Conservation (phyloP, 2,888 invertebrate species). For the Ferdinandea cuprea region DNA sequence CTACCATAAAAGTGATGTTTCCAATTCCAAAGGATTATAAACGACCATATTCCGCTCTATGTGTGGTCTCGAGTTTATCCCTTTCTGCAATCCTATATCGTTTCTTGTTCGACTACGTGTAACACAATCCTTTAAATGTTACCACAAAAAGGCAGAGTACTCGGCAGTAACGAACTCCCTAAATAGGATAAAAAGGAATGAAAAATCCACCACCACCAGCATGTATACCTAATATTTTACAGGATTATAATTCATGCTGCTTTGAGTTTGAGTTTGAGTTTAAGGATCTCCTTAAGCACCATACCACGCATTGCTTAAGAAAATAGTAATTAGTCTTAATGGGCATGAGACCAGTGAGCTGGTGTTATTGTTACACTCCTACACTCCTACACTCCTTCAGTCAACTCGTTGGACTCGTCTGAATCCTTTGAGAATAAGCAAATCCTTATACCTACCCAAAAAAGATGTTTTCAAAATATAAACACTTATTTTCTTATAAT, state of each 20-base stretch:
- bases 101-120: constrained; percentile 30
- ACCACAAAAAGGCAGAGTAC: constrained; percentile 38
- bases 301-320: constrained; percentile 54
- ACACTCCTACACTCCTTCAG: constrained; percentile 40
- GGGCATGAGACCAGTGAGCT: constrained; percentile 19
- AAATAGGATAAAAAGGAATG: constrained; percentile 13
- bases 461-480: constrained; percentile 29
- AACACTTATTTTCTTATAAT: no score
- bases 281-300: no score
- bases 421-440: constrained; percentile 23
- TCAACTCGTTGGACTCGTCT: constrained; percentile 50
- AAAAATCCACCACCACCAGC: constrained; percentile 14
- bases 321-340: constrained; percentile 68
- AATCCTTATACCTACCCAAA: constrained; percentile 35
- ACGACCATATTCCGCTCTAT: constrained; percentile 6
- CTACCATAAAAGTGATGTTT: neutral
- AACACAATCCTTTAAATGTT: constrained; percentile 56
- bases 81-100: constrained; percentile 55
- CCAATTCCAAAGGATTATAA: constrained; percentile 14
- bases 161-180: constrained; percentile 28
- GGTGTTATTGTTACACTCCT: constrained; percentile 56
- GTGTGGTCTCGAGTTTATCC: constrained; percentile 52
- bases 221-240: constrained; percentile 34
- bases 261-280: constrained; percentile 18
- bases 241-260: constrained; percentile 53